Base-by-base conservation (phyloP, 2,113 vertebrate species). In the Dicaeum eximium region DNA sequence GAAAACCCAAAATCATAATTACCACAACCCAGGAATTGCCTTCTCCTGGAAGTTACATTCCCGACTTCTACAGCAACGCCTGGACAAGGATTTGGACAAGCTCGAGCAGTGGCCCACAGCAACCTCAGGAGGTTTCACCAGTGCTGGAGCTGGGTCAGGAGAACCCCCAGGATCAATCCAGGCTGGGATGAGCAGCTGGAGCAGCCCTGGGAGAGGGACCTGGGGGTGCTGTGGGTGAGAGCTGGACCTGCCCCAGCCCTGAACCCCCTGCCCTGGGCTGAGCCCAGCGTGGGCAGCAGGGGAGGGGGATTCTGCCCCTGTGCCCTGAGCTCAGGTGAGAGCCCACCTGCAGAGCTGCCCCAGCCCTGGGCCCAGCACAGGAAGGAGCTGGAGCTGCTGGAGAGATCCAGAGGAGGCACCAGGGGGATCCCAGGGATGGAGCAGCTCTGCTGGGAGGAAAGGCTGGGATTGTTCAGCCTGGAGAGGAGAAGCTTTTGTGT, bases 341-440 rank as follows among this genome's bases (percentile, higher is more conserved):
- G 7, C 81, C 58, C 69, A 69, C n/a, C 81, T 85, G 81, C 70
- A 85, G 82, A 65, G 81, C 81, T 84, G 81, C 81, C 62, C 67
- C 81, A 81, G 79, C 54, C 54, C 54, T 15, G 54, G 64, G 64
- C 19, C 18, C 79, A 73, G 57, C 80, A 45, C 57, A 61, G 80
- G 8, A 2, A 11, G 81, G 48, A 54, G 2, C 42, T 73, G 81
- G 69, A 84, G 81, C 58, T 84, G 69, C 48, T 84, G 81, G 9
- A 73, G 58, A 53, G 51, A 67, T 3, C 53, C 58, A 84, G 81
- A 47, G 69, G n/a, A 47, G 80, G 48, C 81, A 3, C 28, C 69
- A 72, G 40, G 64, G 19, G 24, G 70, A 30, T 19, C 70, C 56
- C 70, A 24, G 50, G 62, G 70, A n/a, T 57, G 60, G 70, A 84